A percentile compares a stretch with the other conserved stretches of the same genome.
phyloP scores from a whole-genome alignment of 1,140 invertebrate genomes.

The Sesamia nonagrioides region DNA sequence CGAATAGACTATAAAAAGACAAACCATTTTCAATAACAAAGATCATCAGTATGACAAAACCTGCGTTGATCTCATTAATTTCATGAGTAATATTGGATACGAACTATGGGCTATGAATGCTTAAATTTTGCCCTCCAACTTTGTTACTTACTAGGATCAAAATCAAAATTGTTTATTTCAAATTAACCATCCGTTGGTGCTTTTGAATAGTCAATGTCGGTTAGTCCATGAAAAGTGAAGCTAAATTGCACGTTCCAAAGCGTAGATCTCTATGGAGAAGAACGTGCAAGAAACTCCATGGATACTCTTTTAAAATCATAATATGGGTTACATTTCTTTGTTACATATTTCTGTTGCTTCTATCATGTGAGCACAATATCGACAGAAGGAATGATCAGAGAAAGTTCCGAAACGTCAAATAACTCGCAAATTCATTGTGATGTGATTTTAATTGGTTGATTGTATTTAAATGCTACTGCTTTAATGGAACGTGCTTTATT shows the following conservation, averaged over 20 bases:
- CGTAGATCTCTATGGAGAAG: too few species aligned
- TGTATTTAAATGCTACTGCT: slow-evolving; percentile 51
- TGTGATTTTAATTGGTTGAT: slow-evolving; percentile 62
- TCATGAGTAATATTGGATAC: slow-evolving; percentile 5
- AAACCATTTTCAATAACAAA: slow-evolving; percentile 57
- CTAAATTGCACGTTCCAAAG: too few species aligned
- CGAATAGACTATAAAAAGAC: slow-evolving; percentile 61
- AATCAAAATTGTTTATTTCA: too few species aligned
- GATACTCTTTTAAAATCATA: too few species aligned
- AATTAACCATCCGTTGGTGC: too few species aligned
- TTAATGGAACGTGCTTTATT: slow-evolving; percentile 43
- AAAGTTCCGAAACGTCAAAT: slow-evolving; percentile 56
- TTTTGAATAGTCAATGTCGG: too few species aligned
- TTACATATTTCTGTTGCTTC: too few species aligned
- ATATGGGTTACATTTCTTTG: too few species aligned
- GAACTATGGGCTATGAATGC: background rate
- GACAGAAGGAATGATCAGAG: slow-evolving; percentile 46
- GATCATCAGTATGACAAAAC: slow-evolving; percentile 59
- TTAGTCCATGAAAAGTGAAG: too few species aligned
- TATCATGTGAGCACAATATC: too few species aligned
- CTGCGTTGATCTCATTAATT: slow-evolving; percentile 56
- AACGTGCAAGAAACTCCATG: too few species aligned
- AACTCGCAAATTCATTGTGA: slow-evolving; percentile 50
- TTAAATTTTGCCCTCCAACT: slow-evolving; percentile 57
- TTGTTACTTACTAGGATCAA: slow-evolving; percentile 17